Evolutionary conservation across 1,140 invertebrate genomes (phyloP), one percentile per base, ranked within the genome.

Genomic region (Sycobia sp.): DNA sequence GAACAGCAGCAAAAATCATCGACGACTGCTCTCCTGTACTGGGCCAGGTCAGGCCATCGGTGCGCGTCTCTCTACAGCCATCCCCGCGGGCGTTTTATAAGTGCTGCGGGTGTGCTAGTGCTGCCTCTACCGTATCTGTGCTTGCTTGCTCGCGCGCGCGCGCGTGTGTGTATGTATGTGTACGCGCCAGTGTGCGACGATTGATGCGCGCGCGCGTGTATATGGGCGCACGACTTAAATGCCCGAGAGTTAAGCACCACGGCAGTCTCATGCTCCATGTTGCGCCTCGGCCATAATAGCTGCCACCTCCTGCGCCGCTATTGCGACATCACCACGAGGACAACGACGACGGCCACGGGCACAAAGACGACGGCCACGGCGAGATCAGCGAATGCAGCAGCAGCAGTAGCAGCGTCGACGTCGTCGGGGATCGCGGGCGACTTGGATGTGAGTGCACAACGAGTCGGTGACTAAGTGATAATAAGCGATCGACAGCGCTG

Each of bases 191-290:
- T 5, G 18, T 22, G 44, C 18, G 22, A 13, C 44, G 11, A 3
- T 47, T 22, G 20, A 8, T 9, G n/a, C 46, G 23, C 25, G 29
- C 25, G 47, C 11, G 47, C 60, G n/a, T n/a, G n/a, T n/a, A n/a
- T n/a, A n/a, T n/a, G n/a, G n/a, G n/a, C n/a, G n/a, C 67, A 54
- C 61, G 70, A n/a, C 70, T 75, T 77, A 75, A 74, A 77, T 76
- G 75, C 73, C 69, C 73, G 65, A 67, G 68, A 71, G 71, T 68
- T 11, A 4, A 32, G 29, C 29, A n/a, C n/a, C n/a, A n/a, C 70
- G 71, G 27, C 49, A 34, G 58, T 11, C 14, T 69, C 71, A 71
- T 73, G 73, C 75, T 78, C 73, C 74, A 77, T 76, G 76, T 77
- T 77, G 76, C 72, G 71, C 73, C 68, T 73, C 66, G 68, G 70